Conservation (phyloP, 1,140 invertebrate genomes). For the Mylabris phalerata region DNA sequence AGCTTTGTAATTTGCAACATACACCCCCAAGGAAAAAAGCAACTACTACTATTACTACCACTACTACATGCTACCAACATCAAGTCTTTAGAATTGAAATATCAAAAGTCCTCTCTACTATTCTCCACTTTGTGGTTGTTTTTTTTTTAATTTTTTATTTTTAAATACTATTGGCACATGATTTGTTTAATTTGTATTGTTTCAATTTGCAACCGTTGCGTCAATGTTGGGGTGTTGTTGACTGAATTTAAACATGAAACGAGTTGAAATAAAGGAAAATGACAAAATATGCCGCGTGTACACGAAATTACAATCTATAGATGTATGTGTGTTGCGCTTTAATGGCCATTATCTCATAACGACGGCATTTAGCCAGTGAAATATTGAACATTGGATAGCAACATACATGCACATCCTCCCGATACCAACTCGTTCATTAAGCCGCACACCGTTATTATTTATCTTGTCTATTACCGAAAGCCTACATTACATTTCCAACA, state of each 20-base stretch:
- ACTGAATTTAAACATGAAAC: neutral
- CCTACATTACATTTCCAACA: slow-evolving; percentile 13
- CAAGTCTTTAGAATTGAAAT: no score
- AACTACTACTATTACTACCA: no score
- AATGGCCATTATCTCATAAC: slow-evolving; percentile 34
- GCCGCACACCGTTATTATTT: slow-evolving; percentile 23
- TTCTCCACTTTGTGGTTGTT: no score
- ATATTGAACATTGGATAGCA: slow-evolving; percentile 30
- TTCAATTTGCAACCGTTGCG: no score
- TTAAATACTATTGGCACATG: no score
- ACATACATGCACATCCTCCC: slow-evolving; percentile 26
- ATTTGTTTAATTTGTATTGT: no score
- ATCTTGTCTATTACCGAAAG: slow-evolving; percentile 16
- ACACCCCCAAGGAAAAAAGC: neutral
- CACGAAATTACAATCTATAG: slow-evolving; percentile 29
- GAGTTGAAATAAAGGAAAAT: slow-evolving; percentile 21
- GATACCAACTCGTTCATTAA: slow-evolving; percentile 21
- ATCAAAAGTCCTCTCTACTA: no score
- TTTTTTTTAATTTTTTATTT: no score
- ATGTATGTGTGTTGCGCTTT: slow-evolving; percentile 24
- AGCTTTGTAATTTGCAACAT: no score
- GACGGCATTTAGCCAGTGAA: slow-evolving; percentile 29
- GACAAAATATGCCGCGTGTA: slow-evolving; percentile 17
- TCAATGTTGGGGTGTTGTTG: slow-evolving; percentile 3
- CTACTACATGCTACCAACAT: no score